These are phyloP conservation scores for Columba janthina DNA, from an alignment of 2,113 vertebrate species.

Conservation along the genomic window DNA sequence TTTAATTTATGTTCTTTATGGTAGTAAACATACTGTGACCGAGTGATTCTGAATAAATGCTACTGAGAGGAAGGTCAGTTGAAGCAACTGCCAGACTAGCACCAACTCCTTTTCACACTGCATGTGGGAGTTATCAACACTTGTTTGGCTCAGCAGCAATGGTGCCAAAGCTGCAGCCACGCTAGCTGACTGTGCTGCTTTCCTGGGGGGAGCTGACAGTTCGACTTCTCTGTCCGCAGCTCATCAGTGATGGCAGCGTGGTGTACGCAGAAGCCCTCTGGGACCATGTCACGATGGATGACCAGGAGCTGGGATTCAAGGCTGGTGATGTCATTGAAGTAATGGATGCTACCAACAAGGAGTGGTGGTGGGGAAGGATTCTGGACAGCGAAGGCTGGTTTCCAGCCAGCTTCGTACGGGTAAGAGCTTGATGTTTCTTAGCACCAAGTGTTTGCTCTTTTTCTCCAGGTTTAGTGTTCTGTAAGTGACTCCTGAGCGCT, in stretches of 20 bases:
- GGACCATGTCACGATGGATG: slow-evolving; percentile 99
- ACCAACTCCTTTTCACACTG: background rate
- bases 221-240: slow-evolving; percentile 74
- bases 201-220: background rate
- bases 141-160: background rate
- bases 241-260: slow-evolving; percentile 96
- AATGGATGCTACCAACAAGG: slow-evolving; percentile 94
- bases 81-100: background rate
- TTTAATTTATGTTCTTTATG: background rate
- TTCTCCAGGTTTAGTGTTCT: background rate
- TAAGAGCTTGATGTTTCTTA: slow-evolving; percentile 61
- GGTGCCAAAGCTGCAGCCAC: background rate
- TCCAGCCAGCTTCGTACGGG: slow-evolving; percentile 95
- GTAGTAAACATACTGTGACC: background rate
- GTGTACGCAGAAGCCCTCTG: slow-evolving; percentile 95
- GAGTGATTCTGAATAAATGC: background rate
- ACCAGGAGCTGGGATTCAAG: slow-evolving; percentile 96
- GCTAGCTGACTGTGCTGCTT: background rate
- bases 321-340: slow-evolving; percentile 95
- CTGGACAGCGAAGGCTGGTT: slow-evolving; percentile 95
- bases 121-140: fast-evolving
- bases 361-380: slow-evolving; percentile 98
- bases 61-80: background rate
- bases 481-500: background rate
- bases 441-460: background rate